Evolutionary conservation across 2,888 invertebrate species (phyloP).

Genomic region (Autographa gamma): DNA sequence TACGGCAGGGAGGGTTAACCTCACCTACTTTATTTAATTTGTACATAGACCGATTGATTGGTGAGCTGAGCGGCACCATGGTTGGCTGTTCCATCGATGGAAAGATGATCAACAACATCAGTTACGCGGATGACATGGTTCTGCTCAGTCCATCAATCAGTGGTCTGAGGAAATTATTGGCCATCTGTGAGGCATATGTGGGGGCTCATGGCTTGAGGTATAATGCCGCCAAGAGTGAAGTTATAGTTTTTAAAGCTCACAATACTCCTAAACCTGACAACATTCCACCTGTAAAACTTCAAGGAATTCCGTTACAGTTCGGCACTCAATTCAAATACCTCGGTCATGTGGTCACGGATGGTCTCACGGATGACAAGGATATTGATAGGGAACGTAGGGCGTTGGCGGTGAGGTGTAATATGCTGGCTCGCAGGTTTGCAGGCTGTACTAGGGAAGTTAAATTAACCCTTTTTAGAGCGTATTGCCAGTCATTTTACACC

Average conservation of each 20-base stretch:
- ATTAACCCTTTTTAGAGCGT: background rate
- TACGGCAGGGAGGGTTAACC: background rate
- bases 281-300: background rate
- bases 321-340: background rate
- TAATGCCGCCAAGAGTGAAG: background rate
- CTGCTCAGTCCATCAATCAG: background rate
- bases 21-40: background rate
- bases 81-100: no score
- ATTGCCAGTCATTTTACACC: background rate
- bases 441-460: background rate
- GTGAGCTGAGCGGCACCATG: no score
- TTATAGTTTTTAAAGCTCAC: background rate
- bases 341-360: background rate
- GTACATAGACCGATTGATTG: no score
- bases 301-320: background rate
- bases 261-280: no score
- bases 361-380: background rate
- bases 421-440: no score
- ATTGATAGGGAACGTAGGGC: background rate
- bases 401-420: no score
- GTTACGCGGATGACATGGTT: no score
- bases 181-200: background rate
- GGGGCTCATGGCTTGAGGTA: background rate
- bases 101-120: no score
- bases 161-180: background rate